Evolutionary conservation across 1,140 invertebrate genomes (phyloP).

Genomic region (Rhopalosiphum maidis): DNA sequence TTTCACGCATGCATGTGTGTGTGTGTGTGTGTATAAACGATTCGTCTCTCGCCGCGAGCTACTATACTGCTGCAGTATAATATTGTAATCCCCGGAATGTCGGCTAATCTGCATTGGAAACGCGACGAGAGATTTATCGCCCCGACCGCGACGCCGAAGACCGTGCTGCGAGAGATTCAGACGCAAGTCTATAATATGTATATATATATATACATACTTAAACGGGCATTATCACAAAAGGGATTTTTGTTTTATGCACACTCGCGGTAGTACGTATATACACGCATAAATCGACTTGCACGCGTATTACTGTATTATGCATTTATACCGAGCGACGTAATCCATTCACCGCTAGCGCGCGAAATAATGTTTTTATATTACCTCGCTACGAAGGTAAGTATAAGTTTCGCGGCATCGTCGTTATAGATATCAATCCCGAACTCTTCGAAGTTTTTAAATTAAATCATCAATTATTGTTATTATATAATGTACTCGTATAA

Average conservation of each 20-base stretch:
- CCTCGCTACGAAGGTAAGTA: no score
- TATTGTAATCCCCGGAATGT: neutral
- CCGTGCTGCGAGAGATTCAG: neutral
- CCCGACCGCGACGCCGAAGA: neutral
- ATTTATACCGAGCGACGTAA: neutral
- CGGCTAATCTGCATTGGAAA: conserved; percentile 7
- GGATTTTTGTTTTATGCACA: neutral
- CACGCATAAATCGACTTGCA: no score
- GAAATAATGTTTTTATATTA: no score
- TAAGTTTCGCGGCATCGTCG: no score
- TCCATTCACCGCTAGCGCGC: no score
- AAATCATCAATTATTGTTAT: no score
- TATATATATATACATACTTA: no score
- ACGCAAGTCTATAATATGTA: neutral
- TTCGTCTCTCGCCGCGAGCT: neutral
- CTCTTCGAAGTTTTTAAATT: no score
- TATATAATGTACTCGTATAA: no score
- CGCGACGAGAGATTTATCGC: conserved; percentile 1
- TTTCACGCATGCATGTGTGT: neutral
- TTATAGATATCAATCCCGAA: no score
- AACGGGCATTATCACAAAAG: neutral
- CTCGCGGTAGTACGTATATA: neutral
- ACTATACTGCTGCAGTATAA: neutral
- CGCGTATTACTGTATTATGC: no score
- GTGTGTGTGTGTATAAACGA: neutral